Base-by-base conservation (phyloP, 2,888 invertebrate species). In the Leptopilina myrica region DNA sequence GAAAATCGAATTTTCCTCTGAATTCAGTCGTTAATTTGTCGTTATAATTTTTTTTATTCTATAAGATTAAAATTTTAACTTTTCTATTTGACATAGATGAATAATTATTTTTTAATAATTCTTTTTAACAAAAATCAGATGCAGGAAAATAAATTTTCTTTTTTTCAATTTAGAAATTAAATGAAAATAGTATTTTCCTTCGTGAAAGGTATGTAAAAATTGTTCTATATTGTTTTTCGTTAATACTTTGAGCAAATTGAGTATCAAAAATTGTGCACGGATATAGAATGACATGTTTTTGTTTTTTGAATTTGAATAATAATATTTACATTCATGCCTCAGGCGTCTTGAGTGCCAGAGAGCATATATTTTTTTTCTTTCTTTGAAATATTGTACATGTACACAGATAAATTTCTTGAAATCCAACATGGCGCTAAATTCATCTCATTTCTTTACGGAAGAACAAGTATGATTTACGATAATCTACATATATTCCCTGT, bases 221-320 rank as follows among this genome's bases (percentile, higher is more conserved):
- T 33, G 3, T 53, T 53, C 14, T 73, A 49, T 26, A 73, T 33
- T 33, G 73, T 53, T 49, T 56, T 73, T 73, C 56, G 56, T 73
- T 73, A 56, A 73, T 56, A 40, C n/a, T 73, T 73, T 73, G 73
- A 73, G 73, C 73, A 73, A 73, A 56, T 73, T 73, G 53, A 56
- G 73, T 73, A 73, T 73, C 56, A 73, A 73, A 49, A 73, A 73
- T 73, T 73, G 73, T 73, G 73, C 56, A 73, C 33, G 56, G 56
- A 33, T 56, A 33, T 56, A 53, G 33, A 73, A 56, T 73, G 56
- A 73, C 20, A 20, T 62, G 15, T 62, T 20, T 7, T 15, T 9
- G 3, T 43, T 65, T 64, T 9, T 67, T n/a, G n/a, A n/a, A n/a
- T n/a, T 12, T 53, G 69, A 53, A 49, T 69, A 46, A 49, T 69